phyloP scores from a whole-genome alignment of 2,888 invertebrate genomes.

The Lasioglossum vierecki region DNA sequence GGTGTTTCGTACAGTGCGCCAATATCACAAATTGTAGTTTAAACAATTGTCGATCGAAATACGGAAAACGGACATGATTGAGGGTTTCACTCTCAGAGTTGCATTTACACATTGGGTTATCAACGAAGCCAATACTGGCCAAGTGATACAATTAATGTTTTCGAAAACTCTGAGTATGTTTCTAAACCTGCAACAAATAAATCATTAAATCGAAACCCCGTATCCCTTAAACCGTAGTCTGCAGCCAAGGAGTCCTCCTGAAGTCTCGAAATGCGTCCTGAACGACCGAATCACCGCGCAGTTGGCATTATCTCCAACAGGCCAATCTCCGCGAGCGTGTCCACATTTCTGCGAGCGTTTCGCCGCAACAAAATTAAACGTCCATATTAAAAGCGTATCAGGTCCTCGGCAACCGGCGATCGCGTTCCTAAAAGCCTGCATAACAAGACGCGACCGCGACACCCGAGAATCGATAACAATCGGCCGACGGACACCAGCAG shows the following conservation, averaged over 20 bases:
- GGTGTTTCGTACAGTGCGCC: too few species aligned
- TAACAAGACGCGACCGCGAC: background rate
- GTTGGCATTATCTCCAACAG: background rate
- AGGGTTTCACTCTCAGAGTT: too few species aligned
- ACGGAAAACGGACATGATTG: too few species aligned
- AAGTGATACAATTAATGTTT: too few species aligned
- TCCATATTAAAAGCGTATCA: conserved; percentile 6
- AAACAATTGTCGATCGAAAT: too few species aligned
- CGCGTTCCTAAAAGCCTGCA: conserved; percentile 2
- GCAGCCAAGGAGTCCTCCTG: background rate
- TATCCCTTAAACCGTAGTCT: background rate
- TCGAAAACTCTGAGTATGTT: too few species aligned
- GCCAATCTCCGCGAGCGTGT: background rate
- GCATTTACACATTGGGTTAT: too few species aligned
- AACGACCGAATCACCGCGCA: background rate
- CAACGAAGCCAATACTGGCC: too few species aligned
- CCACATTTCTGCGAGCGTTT: background rate
- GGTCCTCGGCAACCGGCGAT: background rate
- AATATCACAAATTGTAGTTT: too few species aligned
- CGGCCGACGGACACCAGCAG: background rate
- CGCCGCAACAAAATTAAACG: background rate
- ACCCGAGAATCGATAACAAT: conserved; percentile 4
- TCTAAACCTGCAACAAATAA: too few species aligned
- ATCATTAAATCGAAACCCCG: too few species aligned
- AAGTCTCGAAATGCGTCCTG: background rate